Evolutionary conservation across 2,888 invertebrate species (phyloP), one percentile per base, ranked within the genome.

Genomic region (Lordiphosa andalusiaca): DNA sequence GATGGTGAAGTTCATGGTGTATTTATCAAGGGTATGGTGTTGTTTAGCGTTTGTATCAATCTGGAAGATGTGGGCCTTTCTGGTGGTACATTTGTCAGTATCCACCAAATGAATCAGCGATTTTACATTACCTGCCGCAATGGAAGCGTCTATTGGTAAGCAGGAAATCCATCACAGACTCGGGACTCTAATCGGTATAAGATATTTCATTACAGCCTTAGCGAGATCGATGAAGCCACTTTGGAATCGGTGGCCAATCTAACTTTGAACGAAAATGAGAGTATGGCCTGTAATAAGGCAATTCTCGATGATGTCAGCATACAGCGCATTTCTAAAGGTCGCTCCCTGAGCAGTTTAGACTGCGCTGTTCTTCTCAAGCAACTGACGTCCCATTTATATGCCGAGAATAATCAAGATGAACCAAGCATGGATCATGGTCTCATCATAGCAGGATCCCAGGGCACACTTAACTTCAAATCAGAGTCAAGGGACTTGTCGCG

Each of bases 1-100:
- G 86, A 89, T 65, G 90, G 90, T 10, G 86, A 87, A 55, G 84
- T 90, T 4, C 87, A 89, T 70, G 90, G 89, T 1, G 80, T 89
- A 2, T 86, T 68, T 41, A 86, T 89, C 3, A 88, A 88, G 56
- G 90, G 90, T 0, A 50, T 86, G 38, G 77, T 85, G 0, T 49
- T 89, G 7, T 90, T 89, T 52, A 87, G 85, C 63, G 60, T 88
- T n/a, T 72, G 67, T 48, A 75, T 89, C 6, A 68, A 82, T 10
- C 58, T 76, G n/a, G 86, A 86, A 7, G 89, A 90, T 63, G 71
- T 86, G 1, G 66, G 75, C 53, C 52, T 75, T 4, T 60, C 59
- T 0, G 71, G 69, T 2, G 72, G 67, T 25, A 86, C 88, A 0
- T 87, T 90, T 64, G 75, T 76, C 0, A 82, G 72, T 3, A 86